Percentiles rank a stretch among this genome's conserved stretches.
phyloP scores from a whole-genome alignment of 2,797 vertebrate genomes.

The Pseudocheirus occidentalis region DNA sequence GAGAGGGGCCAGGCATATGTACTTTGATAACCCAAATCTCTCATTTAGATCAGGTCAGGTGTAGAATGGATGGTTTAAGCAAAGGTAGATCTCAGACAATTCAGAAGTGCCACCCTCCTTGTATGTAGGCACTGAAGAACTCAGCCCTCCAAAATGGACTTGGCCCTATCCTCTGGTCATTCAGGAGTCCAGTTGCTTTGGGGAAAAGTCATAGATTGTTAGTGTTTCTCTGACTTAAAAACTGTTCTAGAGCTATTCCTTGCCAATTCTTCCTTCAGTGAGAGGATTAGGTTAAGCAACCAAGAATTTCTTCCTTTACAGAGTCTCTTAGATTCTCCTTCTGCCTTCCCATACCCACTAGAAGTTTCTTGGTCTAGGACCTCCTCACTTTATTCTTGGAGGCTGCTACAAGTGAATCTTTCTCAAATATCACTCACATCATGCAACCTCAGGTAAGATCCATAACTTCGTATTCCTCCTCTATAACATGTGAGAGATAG shows the following conservation, averaged over 20 bases:
- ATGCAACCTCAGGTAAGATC: background rate
- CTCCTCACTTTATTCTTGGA: background rate
- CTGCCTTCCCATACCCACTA: background rate
- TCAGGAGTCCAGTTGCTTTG: background rate
- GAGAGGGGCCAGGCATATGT: background rate
- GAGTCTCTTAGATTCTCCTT: background rate
- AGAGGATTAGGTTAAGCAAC: background rate
- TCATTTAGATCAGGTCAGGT: background rate
- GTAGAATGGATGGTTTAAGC: background rate
- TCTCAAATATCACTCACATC: background rate
- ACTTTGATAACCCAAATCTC: background rate
- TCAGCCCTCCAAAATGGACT: background rate
- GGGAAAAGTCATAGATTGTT: background rate
- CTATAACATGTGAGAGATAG: background rate
- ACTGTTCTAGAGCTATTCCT: background rate
- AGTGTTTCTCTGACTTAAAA: background rate
- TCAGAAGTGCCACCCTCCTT: background rate
- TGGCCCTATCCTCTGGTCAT: background rate
- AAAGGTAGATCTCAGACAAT: background rate
- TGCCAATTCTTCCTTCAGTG: background rate
- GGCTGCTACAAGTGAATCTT: background rate
- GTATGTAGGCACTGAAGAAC: background rate
- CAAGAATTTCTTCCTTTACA: background rate
- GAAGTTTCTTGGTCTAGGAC: background rate
- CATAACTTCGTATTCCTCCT: background rate